Base-by-base conservation (phyloP, 1,140 invertebrate genomes). In the Helicoverpa armigera region DNA sequence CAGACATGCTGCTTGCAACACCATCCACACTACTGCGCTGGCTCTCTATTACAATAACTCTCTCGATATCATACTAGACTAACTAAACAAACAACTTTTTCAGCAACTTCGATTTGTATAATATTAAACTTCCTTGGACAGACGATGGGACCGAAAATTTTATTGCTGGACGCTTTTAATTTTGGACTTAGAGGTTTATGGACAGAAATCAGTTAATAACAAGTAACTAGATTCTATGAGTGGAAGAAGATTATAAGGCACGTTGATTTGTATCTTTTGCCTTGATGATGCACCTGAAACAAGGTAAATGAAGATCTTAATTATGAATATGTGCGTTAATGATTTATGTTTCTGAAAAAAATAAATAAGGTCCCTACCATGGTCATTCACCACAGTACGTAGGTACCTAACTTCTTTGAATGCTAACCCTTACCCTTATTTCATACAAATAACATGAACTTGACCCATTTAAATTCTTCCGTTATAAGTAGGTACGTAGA, bases 1-100 rank as follows among this genome's bases (percentile, higher is more conserved):
- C 85, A 48, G 94, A 93, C 95, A 95, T 95, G 65, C 85, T 89
- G 63, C 83, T 87, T 48, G 81, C 85, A 90, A 88, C 87, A 94
- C 89, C 92, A 93, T 93, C 89, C 92, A 93, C 89, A 78, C 86
- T 69, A 82, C 83, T 84, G 63, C 78, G 80, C 69, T 77, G 53
- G 56, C 79, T 75, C 65, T 79, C 75, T 81, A 77, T 16, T 65
- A 77, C 74, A 78, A 83, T 67, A 63, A 69, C 77, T 85, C 65
- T 23, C 29, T 54, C 7, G 50, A 82, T 67, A 73, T n/a, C 78
- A 54, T 78, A 56, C 43, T 70, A 53, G 65, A 31, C 23, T 60
- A 9, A 31, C 16, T 35, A 14, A 12, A 29, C 60, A 53, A 56
- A 11, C n/a, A 53, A 69, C 51, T 48, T 23, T 29, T 16, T 56